These are phyloP conservation scores for Leuctra nigra DNA, from an alignment of 2,888 invertebrate species.

Conservation along the genomic window DNA sequence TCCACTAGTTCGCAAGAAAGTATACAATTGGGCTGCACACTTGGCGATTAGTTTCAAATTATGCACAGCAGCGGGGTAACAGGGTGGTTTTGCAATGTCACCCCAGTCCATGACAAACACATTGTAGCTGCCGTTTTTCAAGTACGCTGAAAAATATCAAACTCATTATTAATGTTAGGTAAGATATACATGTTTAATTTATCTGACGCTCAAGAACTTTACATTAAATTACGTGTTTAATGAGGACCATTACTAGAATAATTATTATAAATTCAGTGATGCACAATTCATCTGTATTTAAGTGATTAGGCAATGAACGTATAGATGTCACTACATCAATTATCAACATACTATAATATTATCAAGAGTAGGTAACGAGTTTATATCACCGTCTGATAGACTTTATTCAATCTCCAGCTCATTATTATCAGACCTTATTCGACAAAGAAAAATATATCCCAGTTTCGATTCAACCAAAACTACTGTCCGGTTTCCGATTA, in stretches of 20 bases:
- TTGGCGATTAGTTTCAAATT: conserved; percentile 64
- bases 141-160: conserved; percentile 50
- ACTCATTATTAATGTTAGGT: background rate
- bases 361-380: background rate
- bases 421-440: too few species aligned
- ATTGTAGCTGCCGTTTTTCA: conserved; percentile 66
- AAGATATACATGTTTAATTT: background rate
- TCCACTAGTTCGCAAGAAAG: conserved; percentile 50
- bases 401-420: background rate
- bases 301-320: background rate
- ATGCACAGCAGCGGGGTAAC: conserved; percentile 68
- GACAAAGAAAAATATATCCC: too few species aligned
- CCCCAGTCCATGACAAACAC: conserved; percentile 75
- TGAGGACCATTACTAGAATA: background rate
- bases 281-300: background rate
- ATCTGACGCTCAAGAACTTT: background rate
- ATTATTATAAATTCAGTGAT: background rate
- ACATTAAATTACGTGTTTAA: background rate
- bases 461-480: too few species aligned
- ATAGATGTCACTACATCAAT: too few species aligned
- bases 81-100: conserved; percentile 58
- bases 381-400: background rate
- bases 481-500: too few species aligned
- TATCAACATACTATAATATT: too few species aligned
- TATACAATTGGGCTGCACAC: conserved; percentile 60